These are phyloP conservation scores for Orchestes rusci DNA, from an alignment of 2,888 invertebrate genomes.

Conservation along the genomic window DNA sequence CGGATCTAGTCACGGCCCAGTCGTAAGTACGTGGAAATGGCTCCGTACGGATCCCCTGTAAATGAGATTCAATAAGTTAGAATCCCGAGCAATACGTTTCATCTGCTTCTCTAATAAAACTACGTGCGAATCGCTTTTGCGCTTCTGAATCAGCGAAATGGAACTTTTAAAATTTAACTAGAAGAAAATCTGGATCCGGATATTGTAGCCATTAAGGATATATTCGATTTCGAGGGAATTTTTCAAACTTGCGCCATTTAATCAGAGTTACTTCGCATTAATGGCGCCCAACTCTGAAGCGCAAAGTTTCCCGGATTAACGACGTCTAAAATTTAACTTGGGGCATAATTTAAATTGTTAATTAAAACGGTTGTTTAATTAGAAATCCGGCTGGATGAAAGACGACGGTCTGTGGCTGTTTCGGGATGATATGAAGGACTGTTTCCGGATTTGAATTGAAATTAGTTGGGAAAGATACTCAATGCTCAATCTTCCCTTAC, in stretches of 20 bases:
- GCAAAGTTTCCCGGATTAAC: constrained; percentile 35
- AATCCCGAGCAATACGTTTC: constrained; percentile 37
- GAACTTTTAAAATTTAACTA: constrained; percentile 13
- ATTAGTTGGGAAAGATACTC: no score
- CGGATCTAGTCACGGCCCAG: constrained; percentile 33
- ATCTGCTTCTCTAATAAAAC: constrained; percentile 35
- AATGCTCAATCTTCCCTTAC: no score
- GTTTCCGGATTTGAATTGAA: no score
- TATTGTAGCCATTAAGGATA: no score
- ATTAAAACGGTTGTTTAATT: constrained; percentile 49
- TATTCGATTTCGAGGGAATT: no score
- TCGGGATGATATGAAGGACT: constrained; percentile 30
- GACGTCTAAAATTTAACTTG: constrained; percentile 46
- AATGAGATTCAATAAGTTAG: constrained; percentile 43
- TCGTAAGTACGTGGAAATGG: constrained; percentile 40
- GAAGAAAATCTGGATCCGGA: not conserved
- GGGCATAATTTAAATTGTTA: constrained; percentile 47
- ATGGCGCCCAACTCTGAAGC: not conserved
- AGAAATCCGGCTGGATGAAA: constrained; percentile 42
- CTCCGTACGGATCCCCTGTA: constrained; percentile 36
- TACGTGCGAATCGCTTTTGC: constrained; percentile 39
- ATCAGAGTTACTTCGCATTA: not conserved
- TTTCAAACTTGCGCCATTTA: no score
- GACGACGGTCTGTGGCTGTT: constrained; percentile 38
- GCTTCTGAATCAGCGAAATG: constrained; percentile 13